These are phyloP conservation scores for Euplagia quadripunctaria DNA, from an alignment of 2,888 invertebrate species.

Conservation along the genomic window DNA sequence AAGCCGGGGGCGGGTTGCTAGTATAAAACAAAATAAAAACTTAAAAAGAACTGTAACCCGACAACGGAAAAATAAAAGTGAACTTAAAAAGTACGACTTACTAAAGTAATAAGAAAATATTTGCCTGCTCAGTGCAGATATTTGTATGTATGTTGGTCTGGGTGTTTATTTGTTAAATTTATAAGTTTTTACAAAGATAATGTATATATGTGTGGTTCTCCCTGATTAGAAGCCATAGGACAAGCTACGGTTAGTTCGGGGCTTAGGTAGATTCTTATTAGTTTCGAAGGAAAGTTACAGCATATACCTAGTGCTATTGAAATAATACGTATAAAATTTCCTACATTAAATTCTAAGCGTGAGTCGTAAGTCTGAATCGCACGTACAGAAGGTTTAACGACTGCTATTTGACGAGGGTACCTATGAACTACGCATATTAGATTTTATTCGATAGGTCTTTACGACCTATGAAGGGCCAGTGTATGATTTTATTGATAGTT, in stretches of 20 bases:
- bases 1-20: no score
- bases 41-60: no score
- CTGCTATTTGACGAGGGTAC: conserved; percentile 11
- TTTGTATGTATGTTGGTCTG: no score
- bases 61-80: no score
- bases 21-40: no score
- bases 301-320: background rate
- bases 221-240: background rate
- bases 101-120: no score
- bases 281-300: conserved; percentile 4
- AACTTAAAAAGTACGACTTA: no score
- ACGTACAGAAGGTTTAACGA: background rate
- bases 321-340: background rate
- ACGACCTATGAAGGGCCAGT: conserved; percentile 15
- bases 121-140: no score
- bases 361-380: background rate
- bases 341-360: background rate
- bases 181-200: no score
- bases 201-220: no score
- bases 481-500: conserved; percentile 15
- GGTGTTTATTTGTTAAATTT: no score
- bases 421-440: conserved; percentile 19
- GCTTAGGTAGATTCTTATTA: background rate
- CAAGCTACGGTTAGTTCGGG: background rate
- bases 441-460: conserved; percentile 26